Evolutionary conservation across 2,888 invertebrate species (phyloP), one percentile per base, ranked within the genome.

Genomic region (Drosophila cracens): DNA sequence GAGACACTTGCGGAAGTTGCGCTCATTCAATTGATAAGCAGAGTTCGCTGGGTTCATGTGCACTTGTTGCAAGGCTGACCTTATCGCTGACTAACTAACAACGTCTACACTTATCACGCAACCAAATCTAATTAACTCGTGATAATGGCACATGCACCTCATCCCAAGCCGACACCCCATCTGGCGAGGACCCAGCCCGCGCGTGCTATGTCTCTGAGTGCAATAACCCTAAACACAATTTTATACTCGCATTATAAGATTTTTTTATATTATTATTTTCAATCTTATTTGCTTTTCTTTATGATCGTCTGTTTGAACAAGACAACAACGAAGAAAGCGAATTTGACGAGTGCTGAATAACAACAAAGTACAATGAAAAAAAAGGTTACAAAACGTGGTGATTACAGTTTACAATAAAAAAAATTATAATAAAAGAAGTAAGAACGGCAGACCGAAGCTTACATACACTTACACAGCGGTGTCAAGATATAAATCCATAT

Each of bases 311-410:
- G 34, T 57, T 65, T 60, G 48, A 60, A 27, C n/a, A 51, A 38
- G 25, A 56, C 38, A 48, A 46, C 33, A 49, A 18, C 63, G 59
- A 71, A 83, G 82, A 87, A 87, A 87, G 84, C 76, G 74, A 82
- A 68, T 59, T 74, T 48, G 56, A 43, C 58, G 69, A 66, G 58
- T 70, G 68, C 56, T 64, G 69, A 66, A 79, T 58, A 82, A 63
- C 60, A 84, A 68, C 18, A 76, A 76, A 27, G 10, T 27, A 57
- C 57, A 38, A 48, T 49, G 46, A 52, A 64, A 68, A 63, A 62
- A 61, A 59, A 59, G 78, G 62, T 85, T 78, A 76, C 84, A 78
- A 87, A 83, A 87, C 74, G 79, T 77, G 70, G 68, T 84, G 76
- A 82, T 80, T 76, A 80, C 77, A 78, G 71, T 80, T 48, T 63